phyloP scores from a whole-genome alignment of 1,140 invertebrate species.

The Lycorma delicatula region DNA sequence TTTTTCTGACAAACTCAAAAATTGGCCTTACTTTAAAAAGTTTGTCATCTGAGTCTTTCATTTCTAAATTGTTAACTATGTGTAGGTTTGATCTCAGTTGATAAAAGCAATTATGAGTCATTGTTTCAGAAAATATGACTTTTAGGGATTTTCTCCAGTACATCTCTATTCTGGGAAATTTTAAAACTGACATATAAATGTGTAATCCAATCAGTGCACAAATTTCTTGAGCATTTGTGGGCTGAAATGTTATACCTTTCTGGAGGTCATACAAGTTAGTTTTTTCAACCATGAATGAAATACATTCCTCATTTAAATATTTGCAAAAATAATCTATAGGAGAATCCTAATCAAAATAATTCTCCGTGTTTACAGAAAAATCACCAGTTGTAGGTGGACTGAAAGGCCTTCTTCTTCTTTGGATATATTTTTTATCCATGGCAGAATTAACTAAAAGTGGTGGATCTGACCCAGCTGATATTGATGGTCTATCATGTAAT shows the following conservation, averaged over 20 bases:
- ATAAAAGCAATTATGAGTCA: constrained; percentile 8
- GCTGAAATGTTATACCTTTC: not conserved
- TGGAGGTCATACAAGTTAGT: constrained; percentile 11
- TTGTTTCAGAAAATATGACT: constrained; percentile 4
- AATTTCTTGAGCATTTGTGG: constrained; percentile 10
- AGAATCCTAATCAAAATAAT: not conserved
- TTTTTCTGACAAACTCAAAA: not conserved
- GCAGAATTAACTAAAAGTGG: too few relatives aligned
- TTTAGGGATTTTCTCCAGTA: not conserved
- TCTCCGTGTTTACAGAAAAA: too few relatives aligned
- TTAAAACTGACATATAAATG: not conserved
- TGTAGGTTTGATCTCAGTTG: constrained; percentile 12
- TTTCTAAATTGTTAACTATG: not conserved
- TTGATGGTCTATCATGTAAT: too few relatives aligned
- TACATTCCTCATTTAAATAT: constrained; percentile 1
- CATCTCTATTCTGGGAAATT: constrained; percentile 9
- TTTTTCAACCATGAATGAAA: constrained; percentile 2
- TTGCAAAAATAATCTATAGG: constrained; percentile 1
- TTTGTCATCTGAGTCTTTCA: not conserved
- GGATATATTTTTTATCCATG: too few relatives aligned
- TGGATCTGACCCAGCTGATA: too few relatives aligned
- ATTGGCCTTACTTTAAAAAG: constrained; percentile 15
- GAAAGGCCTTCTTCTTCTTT: too few relatives aligned
- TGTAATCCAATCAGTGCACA: not conserved
- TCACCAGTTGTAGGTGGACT: too few relatives aligned